Evolutionary conservation across 2,113 vertebrate genomes (phyloP).

Genomic region (Casuarius casuarius): DNA sequence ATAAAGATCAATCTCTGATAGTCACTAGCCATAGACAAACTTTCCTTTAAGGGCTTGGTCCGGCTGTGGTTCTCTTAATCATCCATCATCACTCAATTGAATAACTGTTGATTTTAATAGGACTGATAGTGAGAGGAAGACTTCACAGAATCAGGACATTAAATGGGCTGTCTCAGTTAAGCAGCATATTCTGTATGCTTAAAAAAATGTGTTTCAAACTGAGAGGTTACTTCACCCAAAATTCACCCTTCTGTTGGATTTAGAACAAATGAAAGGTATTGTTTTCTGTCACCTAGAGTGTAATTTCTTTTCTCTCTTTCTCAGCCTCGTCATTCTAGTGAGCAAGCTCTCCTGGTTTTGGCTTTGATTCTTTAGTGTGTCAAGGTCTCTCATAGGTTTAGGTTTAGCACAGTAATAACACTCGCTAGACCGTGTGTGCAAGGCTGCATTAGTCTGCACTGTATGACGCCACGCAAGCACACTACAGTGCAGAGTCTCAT

Average conservation of each 20-base stretch:
- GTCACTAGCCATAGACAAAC: not conserved
- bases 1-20: not conserved
- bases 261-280: not conserved
- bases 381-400: not conserved
- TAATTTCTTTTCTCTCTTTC: not conserved
- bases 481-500: not conserved
- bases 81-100: not conserved
- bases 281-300: not conserved
- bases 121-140: not conserved
- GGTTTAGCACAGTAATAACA: not conserved
- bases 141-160: not conserved
- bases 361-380: not conserved
- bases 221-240: not conserved
- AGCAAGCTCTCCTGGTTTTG: not conserved
- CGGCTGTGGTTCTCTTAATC: not conserved
- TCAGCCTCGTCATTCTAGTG: not conserved
- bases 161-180: not conserved
- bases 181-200: not conserved
- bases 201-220: not conserved
- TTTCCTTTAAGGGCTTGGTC: not conserved
- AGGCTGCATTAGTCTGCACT: not conserved
- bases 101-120: not conserved
- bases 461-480: not conserved
- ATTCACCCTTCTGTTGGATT: not conserved
- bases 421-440: accelerated